Percentiles rank a stretch among this genome's conserved stretches.
Evolutionary conservation across 2,797 vertebrate genomes (phyloP).

Genomic region (Enteromius paludinosus): DNA sequence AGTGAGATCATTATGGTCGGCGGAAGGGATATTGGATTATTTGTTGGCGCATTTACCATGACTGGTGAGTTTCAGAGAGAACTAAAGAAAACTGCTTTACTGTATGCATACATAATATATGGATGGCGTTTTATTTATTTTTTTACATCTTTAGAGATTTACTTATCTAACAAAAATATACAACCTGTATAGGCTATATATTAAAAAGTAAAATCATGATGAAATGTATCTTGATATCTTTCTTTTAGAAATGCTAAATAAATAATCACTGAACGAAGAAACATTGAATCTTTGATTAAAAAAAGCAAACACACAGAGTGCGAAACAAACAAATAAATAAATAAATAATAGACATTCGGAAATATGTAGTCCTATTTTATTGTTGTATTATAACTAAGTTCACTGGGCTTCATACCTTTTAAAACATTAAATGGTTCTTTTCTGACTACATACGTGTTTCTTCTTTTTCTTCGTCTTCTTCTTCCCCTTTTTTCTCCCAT

Average conservation of each 20-base stretch:
- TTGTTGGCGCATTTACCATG: slow-evolving; percentile 98
- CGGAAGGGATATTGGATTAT: slow-evolving; percentile 93
- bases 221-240: background rate
- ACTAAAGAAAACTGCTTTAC: background rate
- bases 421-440: too few relatives aligned
- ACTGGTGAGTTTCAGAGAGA: slow-evolving; percentile 80
- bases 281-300: background rate
- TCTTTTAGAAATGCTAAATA: background rate
- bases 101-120: slow-evolving; percentile 1
- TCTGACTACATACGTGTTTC: too few relatives aligned
- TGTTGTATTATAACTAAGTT: background rate
- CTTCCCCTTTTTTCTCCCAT: too few relatives aligned
- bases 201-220: background rate
- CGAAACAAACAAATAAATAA: background rate
- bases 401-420: background rate
- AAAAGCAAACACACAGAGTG: background rate
- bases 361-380: background rate
- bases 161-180: background rate
- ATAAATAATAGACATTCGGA: background rate
- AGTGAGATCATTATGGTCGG: slow-evolving; percentile 97
- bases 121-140: background rate
- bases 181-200: background rate
- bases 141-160: background rate
- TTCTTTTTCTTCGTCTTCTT: too few relatives aligned
- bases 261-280: background rate